Base-by-base conservation (phyloP, 1,140 invertebrate genomes). In the Zaprionus gabonicus region DNA sequence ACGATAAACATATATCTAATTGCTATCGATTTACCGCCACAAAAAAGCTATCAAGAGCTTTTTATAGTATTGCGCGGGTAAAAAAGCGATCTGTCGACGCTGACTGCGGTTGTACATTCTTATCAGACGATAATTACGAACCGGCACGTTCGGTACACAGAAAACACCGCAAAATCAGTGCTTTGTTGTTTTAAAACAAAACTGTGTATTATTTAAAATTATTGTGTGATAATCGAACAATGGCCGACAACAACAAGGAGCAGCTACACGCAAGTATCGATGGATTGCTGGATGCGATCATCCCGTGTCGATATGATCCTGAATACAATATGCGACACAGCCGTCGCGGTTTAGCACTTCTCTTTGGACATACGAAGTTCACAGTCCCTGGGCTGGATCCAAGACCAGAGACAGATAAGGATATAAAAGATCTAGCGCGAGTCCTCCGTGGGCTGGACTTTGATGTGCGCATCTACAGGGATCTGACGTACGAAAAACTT, bases 301-400 rank as follows among this genome's bases (percentile, higher is more conserved):
- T 28, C 7, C n/a, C 38, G 28, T 58, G 31, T 10, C 94, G 94
- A 76, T 94, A 96, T 91, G 95, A 94, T 1, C 93, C 93, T 0
- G 95, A 95, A 82, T 99, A 99, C 87, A 97, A 97, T 78, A 98
- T 98, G 97, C 95, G 95, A 82, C 96, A 98, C 93, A 92, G 93
- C 38, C 95, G 95, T 71, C 94, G 97, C 68, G 98, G 98, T 23
- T 12, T 95, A 65, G 97, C 97, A 27, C 83, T 98, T 2, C 97
- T 99, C 74, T 97, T 99, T 78, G 98, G 98, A 90, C 97, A 98
- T 93, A 96, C 97, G 93, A 93, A 94, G 78, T 97, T 97, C 81
- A 3, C 2, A 34, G 31, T 10, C 3, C 3, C 0, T 9, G 9
- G 3, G 7, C 31, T 10, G 70, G 78, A 74, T 31, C 91, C 94